Base-by-base conservation (phyloP, 2,888 invertebrate species). In the Drosophila parthenogenetica region DNA sequence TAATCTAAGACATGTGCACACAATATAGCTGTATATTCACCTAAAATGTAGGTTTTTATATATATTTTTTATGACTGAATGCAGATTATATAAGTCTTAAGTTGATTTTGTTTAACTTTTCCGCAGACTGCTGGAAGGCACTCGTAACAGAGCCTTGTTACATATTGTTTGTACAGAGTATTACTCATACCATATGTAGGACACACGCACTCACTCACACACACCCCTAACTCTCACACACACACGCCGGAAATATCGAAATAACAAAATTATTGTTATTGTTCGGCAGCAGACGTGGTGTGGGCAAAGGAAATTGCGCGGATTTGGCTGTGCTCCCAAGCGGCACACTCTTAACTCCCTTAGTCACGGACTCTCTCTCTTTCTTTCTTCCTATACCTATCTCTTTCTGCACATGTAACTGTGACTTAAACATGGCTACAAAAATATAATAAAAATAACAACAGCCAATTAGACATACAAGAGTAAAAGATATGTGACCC, bases 191-290 rank as follows among this genome's bases (percentile, higher is more conserved):
- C 45, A 58, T 25, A 66, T 60, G 48, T 61, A 60, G 60, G 46
- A 46, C 57, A 13, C 37, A 60, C 55, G 42, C 46, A 54, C 62
- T 29, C 16, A 8, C 29, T 29, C 29, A 48, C 45, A 43, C 53
- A 45, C 35, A 16, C 57, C 5, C 22, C 22, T 5, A 22, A 22
- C 5, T 64, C 43, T 43, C 69, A 53, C 43, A 22, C 70, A 63
- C 60, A 53, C 69, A 61, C 32, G 62, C 53, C 50, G 73, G 67
- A 81, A 86, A 81, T 87, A 87, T 87, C 87, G 87, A 87, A 87
- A 89, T 89, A 87, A 87, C 89, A 87, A 87, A 89, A 84, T 87
- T 87, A 89, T 89, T 89, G 79, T 82, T 84, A 84, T 81, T 84
- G 74, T 84, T 80, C 69, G 73, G 49, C 54, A 66, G 16, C n/a